phyloP scores from a whole-genome alignment of 2,113 vertebrate species.

The Xiphophorus hellerii region DNA sequence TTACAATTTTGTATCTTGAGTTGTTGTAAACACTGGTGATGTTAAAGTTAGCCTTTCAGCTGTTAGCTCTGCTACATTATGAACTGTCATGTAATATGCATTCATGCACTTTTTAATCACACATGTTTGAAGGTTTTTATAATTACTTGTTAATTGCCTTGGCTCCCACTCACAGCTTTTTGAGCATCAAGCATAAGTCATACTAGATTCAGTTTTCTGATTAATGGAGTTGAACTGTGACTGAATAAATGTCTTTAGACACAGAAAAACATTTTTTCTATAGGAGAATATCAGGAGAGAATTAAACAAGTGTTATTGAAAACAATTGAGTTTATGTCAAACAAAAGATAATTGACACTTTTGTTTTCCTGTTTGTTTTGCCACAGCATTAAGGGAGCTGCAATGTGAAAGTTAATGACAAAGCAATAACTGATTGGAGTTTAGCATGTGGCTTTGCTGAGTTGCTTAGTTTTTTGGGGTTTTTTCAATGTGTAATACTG shows the following conservation, averaged over 20 bases:
- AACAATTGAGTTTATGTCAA: slow-evolving; percentile 16
- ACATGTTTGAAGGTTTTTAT: slow-evolving; percentile 8
- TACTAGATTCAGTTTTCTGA: slow-evolving; percentile 27
- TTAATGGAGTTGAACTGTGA: slow-evolving; percentile 31
- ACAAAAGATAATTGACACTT: slow-evolving; percentile 35
- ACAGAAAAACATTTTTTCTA: slow-evolving; percentile 18
- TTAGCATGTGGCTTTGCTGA: slow-evolving; percentile 10
- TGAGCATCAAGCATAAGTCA: slow-evolving; percentile 18
- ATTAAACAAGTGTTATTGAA: slow-evolving; percentile 35
- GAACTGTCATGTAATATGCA: too few relatives aligned
- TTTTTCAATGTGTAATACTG: too few relatives aligned
- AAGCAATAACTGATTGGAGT: slow-evolving; percentile 38
- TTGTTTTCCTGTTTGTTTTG: not conserved
- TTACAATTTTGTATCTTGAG: too few relatives aligned
- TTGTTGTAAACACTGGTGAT: too few relatives aligned
- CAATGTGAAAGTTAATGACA: slow-evolving; percentile 5
- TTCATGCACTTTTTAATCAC: not conserved
- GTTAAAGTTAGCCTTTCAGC: too few relatives aligned
- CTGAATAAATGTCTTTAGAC: slow-evolving; percentile 19
- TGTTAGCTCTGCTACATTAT: too few relatives aligned
- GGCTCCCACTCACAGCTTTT: not conserved
- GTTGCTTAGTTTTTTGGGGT: too few relatives aligned
- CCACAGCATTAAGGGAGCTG: not conserved
- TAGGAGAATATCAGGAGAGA: slow-evolving; percentile 22
- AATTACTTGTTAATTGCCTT: slow-evolving; percentile 39